phyloP scores from a whole-genome alignment of 2,888 invertebrate genomes.

The Troides oblongomaculatus region DNA sequence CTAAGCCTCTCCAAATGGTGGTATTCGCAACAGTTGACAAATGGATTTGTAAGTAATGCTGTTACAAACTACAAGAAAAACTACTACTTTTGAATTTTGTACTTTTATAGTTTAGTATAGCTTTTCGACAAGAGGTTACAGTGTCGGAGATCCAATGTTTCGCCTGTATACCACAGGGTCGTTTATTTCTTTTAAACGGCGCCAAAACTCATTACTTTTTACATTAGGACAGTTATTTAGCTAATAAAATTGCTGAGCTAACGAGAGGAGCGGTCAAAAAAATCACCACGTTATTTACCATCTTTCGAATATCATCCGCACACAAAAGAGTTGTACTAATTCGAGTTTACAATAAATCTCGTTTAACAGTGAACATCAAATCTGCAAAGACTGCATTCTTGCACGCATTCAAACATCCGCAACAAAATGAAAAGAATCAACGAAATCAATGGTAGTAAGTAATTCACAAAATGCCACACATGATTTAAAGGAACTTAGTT shows the following conservation, averaged over 20 bases:
- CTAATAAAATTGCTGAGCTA: background rate
- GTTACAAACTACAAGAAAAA: no score
- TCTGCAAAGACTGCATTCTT: conserved; percentile 68
- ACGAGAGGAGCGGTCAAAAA: background rate
- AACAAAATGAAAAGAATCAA: background rate
- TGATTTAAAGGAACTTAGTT: background rate
- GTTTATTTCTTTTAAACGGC: background rate
- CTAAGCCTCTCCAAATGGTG: no score
- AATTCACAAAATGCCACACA: background rate
- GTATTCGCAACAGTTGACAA: no score
- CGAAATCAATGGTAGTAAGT: no score
- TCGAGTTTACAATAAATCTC: background rate
- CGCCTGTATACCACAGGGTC: background rate
- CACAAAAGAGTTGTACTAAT: background rate
- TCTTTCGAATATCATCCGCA: no score
- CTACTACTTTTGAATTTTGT: no score
- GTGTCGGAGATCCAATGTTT: no score
- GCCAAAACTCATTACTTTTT: background rate
- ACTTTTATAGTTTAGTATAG: no score
- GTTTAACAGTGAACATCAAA: conserved; percentile 52
- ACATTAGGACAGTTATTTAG: background rate
- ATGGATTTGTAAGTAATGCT: no score
- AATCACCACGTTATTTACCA: no score
- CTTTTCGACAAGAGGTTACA: no score
- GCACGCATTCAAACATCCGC: conserved; percentile 54